These are phyloP conservation scores for Schizotus pectinicornis DNA, from an alignment of 2,888 invertebrate species.

Conservation along the genomic window DNA sequence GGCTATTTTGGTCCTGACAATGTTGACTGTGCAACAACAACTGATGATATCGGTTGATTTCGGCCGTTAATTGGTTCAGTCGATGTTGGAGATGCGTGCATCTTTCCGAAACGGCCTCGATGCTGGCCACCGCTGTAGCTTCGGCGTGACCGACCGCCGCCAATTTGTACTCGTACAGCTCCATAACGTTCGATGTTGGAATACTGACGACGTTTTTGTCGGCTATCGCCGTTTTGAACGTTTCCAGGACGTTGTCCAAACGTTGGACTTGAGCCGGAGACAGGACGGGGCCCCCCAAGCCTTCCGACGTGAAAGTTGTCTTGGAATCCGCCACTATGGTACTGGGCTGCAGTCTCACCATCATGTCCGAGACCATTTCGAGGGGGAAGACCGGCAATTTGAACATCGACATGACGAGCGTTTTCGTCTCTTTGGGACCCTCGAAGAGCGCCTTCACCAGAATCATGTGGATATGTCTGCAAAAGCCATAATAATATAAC, in stretches of 20 bases:
- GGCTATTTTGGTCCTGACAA: slow-evolving; percentile 57
- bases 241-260: slow-evolving; percentile 46
- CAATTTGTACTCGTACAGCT: slow-evolving; percentile 74
- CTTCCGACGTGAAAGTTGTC: slow-evolving; percentile 19
- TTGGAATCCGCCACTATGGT: slow-evolving; percentile 12
- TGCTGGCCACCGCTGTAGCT: slow-evolving; percentile 59
- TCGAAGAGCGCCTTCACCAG: slow-evolving; percentile 61
- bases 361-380: slow-evolving; percentile 41
- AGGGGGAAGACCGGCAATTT: slow-evolving; percentile 42
- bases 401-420: slow-evolving; percentile 55
- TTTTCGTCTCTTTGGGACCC: slow-evolving; percentile 57
- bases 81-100: slow-evolving; percentile 62
- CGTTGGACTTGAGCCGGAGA: slow-evolving; percentile 50
- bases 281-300: slow-evolving; percentile 39
- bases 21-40: slow-evolving; percentile 61
- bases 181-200: slow-evolving; percentile 73
- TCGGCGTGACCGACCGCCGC: slow-evolving; percentile 63
- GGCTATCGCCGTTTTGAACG: slow-evolving; percentile 32
- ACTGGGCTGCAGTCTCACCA: slow-evolving; percentile 44
- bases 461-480: slow-evolving; percentile 59
- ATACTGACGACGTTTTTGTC: slow-evolving; percentile 54
- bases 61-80: slow-evolving; percentile 59
- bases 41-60: slow-evolving; percentile 60
- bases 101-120: slow-evolving; percentile 62
- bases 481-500: too few species aligned